Percentiles rank a stretch among this genome's conserved stretches.
Conservation (phyloP, 2,888 invertebrate species). For the Scaeva pyrastri region DNA sequence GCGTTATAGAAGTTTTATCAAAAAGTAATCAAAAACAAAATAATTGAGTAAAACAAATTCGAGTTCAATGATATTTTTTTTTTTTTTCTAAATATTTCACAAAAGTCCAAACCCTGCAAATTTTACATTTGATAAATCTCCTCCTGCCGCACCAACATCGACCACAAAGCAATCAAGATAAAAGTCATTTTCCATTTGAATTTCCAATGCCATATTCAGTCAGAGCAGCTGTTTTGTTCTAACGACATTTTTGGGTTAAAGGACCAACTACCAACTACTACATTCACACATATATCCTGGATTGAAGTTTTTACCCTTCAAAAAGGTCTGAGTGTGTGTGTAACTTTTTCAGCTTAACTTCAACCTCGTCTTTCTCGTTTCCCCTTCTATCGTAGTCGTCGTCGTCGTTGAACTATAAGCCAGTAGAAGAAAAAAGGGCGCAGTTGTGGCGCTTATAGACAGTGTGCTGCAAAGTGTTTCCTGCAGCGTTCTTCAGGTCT, state of each 20-base stretch:
- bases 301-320: constrained; percentile 56
- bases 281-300: constrained; percentile 18
- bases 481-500: constrained; percentile 37
- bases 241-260: constrained; percentile 45
- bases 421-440: neutral
- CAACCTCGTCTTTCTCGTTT: neutral
- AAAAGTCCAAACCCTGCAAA: neutral
- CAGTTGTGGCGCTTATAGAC: constrained; percentile 11
- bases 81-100: neutral
- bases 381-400: neutral
- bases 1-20: too few species aligned
- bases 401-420: neutral
- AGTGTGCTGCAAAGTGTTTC: constrained; percentile 52
- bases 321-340: constrained; percentile 9
- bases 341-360: constrained; percentile 21
- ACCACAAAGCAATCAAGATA: constrained; percentile 5
- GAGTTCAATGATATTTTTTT: too few species aligned
- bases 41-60: too few species aligned
- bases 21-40: too few species aligned
- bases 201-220: neutral
- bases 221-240: constrained; percentile 10
- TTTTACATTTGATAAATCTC: neutral
- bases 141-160: neutral
- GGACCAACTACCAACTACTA: constrained; percentile 35
- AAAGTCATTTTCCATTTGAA: neutral